Evolutionary conservation across 1,140 invertebrate genomes (phyloP), one percentile per base, ranked within the genome.

Genomic region (Meloidogyne hapla): DNA sequence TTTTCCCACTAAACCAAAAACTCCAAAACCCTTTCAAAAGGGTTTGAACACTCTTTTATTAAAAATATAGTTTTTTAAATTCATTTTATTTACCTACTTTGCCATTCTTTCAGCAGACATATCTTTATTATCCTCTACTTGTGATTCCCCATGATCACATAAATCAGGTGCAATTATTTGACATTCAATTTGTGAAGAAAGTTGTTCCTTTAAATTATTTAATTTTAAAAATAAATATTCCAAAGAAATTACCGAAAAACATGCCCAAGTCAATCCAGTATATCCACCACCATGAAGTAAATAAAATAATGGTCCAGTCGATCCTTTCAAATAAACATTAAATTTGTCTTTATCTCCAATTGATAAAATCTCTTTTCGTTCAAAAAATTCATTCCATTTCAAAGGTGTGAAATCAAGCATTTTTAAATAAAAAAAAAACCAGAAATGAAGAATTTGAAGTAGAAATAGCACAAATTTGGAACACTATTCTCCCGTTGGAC

Each of bases 271-370:
- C 8, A 86, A 74, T 0, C 85, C 85, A 18, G 84, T 84, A 70
- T 86, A 86, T 12, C 85, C 86, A 48, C 83, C 85, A 8, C 85
- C 85, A 69, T 86, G 85, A 10, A 86, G 75, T 9, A 87, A 69
- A 48, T 76, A 82, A 64, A 86, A 86, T n/a, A 87, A 68, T 9
- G 86, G 83, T 12, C 86, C 86, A 15, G 56, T 48, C 13, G 71
- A 65, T 6, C 85, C 85, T 69, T 85, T 87, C 12, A 81, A 21
- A 48, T 86, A 86, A 25, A 87, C 83, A 69, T 80, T 87, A 74
- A 86, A 86, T n/a, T 62, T 12, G 65, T 87, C 83, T 3, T 71
- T 77, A 23, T 67, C 77, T 28, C n/a, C n/a, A n/a, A 85, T 65
- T 10, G 77, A 45, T 0, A 87, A 61, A n/a, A 40, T 40, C 15